Percentiles rank a stretch among this genome's conserved stretches.
These are phyloP conservation scores for Fringilla coelebs DNA, from an alignment of 2,797 vertebrate species.

Conservation along the genomic window DNA sequence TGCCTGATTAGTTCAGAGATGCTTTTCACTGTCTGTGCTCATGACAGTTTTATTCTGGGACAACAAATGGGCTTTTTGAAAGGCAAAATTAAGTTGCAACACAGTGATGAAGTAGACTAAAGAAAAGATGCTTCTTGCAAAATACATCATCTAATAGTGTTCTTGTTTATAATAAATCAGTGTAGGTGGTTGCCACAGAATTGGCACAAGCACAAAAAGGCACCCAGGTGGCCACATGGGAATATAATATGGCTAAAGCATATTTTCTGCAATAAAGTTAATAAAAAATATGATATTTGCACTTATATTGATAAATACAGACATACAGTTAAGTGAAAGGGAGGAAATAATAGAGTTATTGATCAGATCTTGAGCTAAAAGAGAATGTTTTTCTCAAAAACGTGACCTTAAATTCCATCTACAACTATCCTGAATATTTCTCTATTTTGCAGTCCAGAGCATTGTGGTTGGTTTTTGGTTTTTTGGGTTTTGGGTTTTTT, in stretches of 20 bases:
- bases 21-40: background rate
- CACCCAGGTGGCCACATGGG: background rate
- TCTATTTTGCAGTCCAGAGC: conserved; percentile 6
- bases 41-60: background rate
- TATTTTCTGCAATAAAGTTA: background rate
- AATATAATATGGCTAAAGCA: background rate
- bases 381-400: background rate
- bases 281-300: background rate
- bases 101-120: background rate
- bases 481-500: background rate
- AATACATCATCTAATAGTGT: background rate
- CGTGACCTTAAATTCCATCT: background rate
- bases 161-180: background rate
- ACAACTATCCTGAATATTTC: background rate
- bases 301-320: background rate
- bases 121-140: background rate
- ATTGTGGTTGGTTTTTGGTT: background rate
- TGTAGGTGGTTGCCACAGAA: background rate
- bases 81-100: background rate
- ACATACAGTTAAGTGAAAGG: background rate
- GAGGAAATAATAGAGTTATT: background rate
- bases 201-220: background rate
- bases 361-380: background rate
- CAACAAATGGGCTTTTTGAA: background rate
- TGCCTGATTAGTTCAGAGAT: background rate